phyloP scores from a whole-genome alignment of 2,113 vertebrate genomes.

The Dicerorhinus sumatrensis region DNA sequence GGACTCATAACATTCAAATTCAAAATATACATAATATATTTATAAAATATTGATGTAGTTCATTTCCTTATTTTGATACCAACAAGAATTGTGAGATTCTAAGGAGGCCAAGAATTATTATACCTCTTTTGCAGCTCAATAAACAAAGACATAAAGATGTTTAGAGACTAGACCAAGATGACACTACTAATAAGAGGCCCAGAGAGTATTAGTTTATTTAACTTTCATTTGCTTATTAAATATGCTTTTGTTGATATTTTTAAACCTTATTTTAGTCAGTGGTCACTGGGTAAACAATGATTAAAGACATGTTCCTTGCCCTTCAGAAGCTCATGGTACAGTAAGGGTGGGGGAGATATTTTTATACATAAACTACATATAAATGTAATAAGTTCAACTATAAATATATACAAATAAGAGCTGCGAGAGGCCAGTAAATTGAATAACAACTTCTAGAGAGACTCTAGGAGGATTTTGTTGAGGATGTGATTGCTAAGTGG shows the following conservation, averaged over 20 bases:
- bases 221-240: not conserved
- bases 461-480: not conserved
- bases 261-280: not conserved
- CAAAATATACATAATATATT: not conserved
- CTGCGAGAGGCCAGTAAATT: not conserved
- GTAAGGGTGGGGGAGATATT: not conserved
- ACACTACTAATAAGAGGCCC: not conserved
- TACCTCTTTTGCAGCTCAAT: not conserved
- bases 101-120: not conserved
- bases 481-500: not conserved
- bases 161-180: not conserved
- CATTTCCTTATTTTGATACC: not conserved
- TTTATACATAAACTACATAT: not conserved
- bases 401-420: not conserved
- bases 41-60: conserved; percentile 1
- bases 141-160: not conserved
- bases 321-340: not conserved
- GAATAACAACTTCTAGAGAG: not conserved
- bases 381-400: not conserved
- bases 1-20: not conserved
- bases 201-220: not conserved
- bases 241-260: not conserved
- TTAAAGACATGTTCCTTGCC: not conserved
- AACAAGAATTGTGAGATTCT: not conserved
- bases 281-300: not conserved